Evolutionary conservation across 2,888 invertebrate genomes (phyloP).

Genomic region (Nephrotoma flavescens): DNA sequence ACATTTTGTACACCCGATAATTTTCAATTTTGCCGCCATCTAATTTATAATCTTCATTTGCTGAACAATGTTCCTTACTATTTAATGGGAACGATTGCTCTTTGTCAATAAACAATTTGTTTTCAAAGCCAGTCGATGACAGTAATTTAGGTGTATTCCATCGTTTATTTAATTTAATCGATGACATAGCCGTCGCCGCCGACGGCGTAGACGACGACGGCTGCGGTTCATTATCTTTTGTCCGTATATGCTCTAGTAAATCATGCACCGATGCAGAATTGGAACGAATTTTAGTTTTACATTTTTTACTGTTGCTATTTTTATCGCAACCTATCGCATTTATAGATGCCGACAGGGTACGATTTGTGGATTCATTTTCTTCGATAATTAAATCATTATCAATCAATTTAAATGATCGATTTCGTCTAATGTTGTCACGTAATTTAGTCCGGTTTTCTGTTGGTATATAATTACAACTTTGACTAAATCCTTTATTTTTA

Average conservation of each 20-base stretch:
- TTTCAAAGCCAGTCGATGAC: constrained; percentile 11
- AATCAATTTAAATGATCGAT: constrained; percentile 16
- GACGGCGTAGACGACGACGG: not conserved
- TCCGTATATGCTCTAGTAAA: constrained; percentile 11
- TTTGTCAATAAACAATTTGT: constrained; percentile 14
- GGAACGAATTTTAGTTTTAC: constrained; percentile 1
- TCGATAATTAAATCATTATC: constrained; percentile 10
- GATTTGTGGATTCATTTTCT: constrained; percentile 6
- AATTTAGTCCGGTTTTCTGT: constrained; percentile 12
- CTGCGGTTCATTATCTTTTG: not conserved
- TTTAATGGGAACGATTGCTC: constrained; percentile 12
- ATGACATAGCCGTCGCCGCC: not conserved
- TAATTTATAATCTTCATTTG: constrained; percentile 11
- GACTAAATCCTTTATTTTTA: constrained; percentile 5
- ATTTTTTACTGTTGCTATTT: not conserved
- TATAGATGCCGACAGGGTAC: not conserved
- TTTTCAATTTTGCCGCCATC: constrained; percentile 12
- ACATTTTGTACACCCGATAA: constrained; percentile 14
- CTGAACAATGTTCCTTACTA: not conserved
- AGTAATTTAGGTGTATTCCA: constrained; percentile 1
- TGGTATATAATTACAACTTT: constrained; percentile 5
- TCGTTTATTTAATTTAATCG: constrained; percentile 8
- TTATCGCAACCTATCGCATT: not conserved
- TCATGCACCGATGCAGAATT: constrained; percentile 14
- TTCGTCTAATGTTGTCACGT: constrained; percentile 14